Evolutionary conservation across 2,888 invertebrate species (phyloP), one percentile per base, ranked within the genome.

Genomic region (Apotomis turbidana): DNA sequence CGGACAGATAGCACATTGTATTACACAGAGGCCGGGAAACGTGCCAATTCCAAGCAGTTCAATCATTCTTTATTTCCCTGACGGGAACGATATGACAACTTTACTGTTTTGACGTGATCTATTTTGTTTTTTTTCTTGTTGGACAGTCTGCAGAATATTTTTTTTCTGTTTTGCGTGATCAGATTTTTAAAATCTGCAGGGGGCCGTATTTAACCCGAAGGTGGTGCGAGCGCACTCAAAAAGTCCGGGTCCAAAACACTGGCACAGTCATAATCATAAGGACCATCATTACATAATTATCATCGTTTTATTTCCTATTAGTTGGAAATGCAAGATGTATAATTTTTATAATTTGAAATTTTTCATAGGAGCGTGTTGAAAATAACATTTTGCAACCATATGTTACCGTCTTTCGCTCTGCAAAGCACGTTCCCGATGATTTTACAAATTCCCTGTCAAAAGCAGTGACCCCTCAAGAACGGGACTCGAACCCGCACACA

Each of bases 401-500:
- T 66, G 66, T 66, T 57, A 55, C 57, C 61, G 8, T 49, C 49
- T 49, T 49, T 9, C 12, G 27, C 52, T n/a, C 44, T 44, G 15
- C 10, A 41, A 63, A 63, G 15, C 54, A 55, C 64, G 41, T 55
- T 66, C 55, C 66, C 57, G 46, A 66, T 66, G 27, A 66, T 66
- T 66, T 36, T 57, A 66, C 15, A 64, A 64, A 66, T 46, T 51
- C 66, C 66, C 66, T 57, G 66, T 66, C 66, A 66, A 57, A 66
- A 66, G 66, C 66, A 66, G 46, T 66, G 66, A 66, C 66, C 66
- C 66, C 66, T 66, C 55, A 66, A 66, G 66, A 54, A 54, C 81
- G 83, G 85, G 85, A 81, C 87, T 74, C 81, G 77, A 79, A 83
- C 86, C 88, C 90, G 86, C 90, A 90, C 90, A 89, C 93, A 93